Conservation (phyloP, 35 echinoderm and acorn worm genomes). For the Ptychodera flava region DNA sequence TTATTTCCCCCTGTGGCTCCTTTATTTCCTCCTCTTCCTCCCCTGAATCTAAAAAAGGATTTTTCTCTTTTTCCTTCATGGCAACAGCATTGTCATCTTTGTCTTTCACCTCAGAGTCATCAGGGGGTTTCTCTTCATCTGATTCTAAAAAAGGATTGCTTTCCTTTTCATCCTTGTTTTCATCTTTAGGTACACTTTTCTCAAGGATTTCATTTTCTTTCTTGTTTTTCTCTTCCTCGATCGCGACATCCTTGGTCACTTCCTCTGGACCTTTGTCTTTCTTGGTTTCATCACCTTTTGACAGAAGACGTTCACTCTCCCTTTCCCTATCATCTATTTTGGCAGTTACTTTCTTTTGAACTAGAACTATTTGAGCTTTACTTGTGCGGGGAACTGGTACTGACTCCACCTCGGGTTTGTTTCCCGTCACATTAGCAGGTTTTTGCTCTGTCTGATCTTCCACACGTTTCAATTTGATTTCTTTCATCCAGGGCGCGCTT, state of each 20-base stretch:
- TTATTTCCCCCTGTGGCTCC: not conserved
- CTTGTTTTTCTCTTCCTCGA: constrained; percentile 8
- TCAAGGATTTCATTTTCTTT: not conserved
- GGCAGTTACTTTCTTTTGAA: not conserved
- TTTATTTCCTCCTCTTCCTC: constrained; percentile 3
- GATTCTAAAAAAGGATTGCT: not conserved
- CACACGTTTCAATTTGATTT: too few species aligned
- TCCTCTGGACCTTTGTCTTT: too few species aligned
- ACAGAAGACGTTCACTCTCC: not conserved
- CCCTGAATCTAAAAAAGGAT: not conserved
- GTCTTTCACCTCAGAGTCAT: not conserved
- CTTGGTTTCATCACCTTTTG: not conserved
- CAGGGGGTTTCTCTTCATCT: not conserved
- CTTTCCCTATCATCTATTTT: not conserved
- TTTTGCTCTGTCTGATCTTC: not conserved
- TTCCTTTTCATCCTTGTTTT: constrained; percentile 8
- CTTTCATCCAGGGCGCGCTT: too few species aligned
- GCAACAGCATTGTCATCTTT: not conserved
- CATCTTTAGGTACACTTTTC: not conserved
- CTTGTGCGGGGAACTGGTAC: not conserved
- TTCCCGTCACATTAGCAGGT: constrained; percentile 3
- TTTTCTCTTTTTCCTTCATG: not conserved
- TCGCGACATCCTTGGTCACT: not conserved
- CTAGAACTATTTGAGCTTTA: not conserved
- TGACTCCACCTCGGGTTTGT: constrained; percentile 22